Conservation (phyloP, 2,888 invertebrate genomes). For the Brachynemurus nebulosus region DNA sequence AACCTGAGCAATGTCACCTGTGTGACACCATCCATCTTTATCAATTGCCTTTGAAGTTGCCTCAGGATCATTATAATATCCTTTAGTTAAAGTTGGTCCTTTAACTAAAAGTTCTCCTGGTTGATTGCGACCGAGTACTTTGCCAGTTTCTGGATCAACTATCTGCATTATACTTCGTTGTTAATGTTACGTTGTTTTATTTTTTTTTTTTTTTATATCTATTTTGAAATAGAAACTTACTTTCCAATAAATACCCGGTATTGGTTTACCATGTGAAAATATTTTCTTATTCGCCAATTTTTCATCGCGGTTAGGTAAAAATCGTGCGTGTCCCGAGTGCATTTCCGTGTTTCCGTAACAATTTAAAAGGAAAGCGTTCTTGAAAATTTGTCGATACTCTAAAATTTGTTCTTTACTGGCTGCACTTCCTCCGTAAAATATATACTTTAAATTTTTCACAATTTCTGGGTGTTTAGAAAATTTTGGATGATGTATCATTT, state of each 20-base stretch:
- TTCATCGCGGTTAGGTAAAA: not conserved
- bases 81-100: slow-evolving; percentile 11
- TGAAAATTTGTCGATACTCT: not conserved
- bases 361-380: not conserved
- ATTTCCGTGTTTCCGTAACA: not conserved
- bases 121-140: not conserved
- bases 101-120: slow-evolving; percentile 2
- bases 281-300: not conserved
- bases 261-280: not conserved
- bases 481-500: not conserved
- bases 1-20: slow-evolving; percentile 24
- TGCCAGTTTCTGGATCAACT: not conserved
- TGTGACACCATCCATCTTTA: slow-evolving; percentile 22
- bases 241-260: not conserved
- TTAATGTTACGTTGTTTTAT: too few relatives aligned
- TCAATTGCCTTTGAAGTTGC: slow-evolving; percentile 16
- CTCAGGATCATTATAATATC: slow-evolving; percentile 15
- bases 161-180: not conserved
- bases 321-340: not conserved
- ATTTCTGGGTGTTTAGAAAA: not conserved
- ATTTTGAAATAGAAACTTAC: too few relatives aligned
- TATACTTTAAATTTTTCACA: not conserved
- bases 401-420: not conserved
- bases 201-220: too few relatives aligned
- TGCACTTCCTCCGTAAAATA: not conserved